Base-by-base conservation (phyloP, 2,888 invertebrate species). In the Rhagonycha fulva region DNA sequence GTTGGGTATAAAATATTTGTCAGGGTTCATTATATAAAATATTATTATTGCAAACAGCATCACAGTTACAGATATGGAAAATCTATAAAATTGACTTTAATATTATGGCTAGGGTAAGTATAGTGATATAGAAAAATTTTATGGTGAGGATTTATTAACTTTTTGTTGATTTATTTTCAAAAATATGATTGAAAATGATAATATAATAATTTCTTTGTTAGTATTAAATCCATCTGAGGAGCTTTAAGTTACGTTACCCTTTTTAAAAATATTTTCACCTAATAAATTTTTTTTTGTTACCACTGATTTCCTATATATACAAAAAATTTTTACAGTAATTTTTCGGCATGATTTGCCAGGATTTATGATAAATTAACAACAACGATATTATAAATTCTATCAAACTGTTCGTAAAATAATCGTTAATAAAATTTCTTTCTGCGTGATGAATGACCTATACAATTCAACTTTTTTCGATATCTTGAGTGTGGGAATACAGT, bases 401-500 rank as follows among this genome's bases (percentile, higher is more conserved):
- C 47, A 47, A 47, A 47, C 47, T 47, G 47, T 47, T 47, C 47
- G 7, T 47, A 47, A 47, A 47, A 47, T 47, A 47, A 47, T 47
- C 47, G 47, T 47, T 47, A 47, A 47, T 47, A 47, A 47, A 47
- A 47, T 47, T 47, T 47, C 47, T 47, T 47, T 47, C n/a, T 47
- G n/a, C 47, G 7, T 47, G 47, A 47, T 47, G 47, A 47, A 47
- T 47, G 47, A 47, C 47, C 47, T 47, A 47, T 47, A 47, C 47
- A 47, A 47, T 47, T 47, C 47, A 47, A 47, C 47, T 47, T 47
- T 47, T 47, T 47, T 47, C n/a, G 47, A 47, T 47, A 24, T 66
- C 19, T n/a, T 24, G 63, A 66, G 63, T 66, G 63, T 66, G 63
- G 63, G 69, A 69, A 69, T 32, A 69, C 10, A 60, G 68, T 68